phyloP scores from a whole-genome alignment of 2,113 vertebrate genomes.

The Scophthalmus maximus region DNA sequence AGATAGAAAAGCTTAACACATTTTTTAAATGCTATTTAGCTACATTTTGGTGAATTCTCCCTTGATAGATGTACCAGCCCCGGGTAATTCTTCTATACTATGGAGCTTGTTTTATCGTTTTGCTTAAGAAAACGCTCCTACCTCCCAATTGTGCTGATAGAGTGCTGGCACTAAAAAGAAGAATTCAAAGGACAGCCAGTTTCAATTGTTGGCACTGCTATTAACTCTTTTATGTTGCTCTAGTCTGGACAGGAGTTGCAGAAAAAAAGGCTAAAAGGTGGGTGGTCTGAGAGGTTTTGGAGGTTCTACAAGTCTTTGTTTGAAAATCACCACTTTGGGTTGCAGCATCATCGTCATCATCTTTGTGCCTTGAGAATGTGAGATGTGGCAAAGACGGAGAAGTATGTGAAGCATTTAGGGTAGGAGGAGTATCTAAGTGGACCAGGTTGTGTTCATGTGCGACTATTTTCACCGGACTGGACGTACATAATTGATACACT shows the following conservation, averaged over 20 bases:
- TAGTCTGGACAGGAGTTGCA: background rate
- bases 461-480: conserved; percentile 52
- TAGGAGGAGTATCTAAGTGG: background rate
- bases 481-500: conserved; percentile 57
- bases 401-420: background rate
- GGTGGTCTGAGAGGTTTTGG: background rate
- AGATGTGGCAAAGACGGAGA: background rate
- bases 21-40: too few species aligned
- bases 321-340: conserved; percentile 3
- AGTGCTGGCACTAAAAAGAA: conserved; percentile 1
- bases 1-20: too few species aligned
- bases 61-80: background rate
- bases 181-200: background rate
- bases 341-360: background rate
- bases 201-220: background rate
- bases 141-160: background rate
- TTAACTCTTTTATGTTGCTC: background rate
- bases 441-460: background rate
- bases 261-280: background rate
- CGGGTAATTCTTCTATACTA: background rate
- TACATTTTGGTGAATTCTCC: too few species aligned
- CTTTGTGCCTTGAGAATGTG: background rate
- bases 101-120: background rate
- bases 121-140: background rate
- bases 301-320: background rate